Conservation (phyloP, 2,797 vertebrate species). For the Peromyscus aztecus region DNA sequence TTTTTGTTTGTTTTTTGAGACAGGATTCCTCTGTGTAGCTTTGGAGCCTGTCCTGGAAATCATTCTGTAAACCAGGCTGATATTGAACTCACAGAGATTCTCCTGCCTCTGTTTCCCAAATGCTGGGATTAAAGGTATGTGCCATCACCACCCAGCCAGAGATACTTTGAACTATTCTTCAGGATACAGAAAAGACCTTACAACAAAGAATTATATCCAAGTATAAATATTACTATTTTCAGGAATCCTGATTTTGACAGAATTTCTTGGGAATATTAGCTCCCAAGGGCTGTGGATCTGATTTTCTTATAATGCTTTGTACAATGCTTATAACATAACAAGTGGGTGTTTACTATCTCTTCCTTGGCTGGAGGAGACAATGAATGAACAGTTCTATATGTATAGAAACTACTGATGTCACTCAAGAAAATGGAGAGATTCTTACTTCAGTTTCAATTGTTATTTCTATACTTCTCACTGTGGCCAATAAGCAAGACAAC, state of each 20-base stretch:
- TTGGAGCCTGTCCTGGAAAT: too few species aligned
- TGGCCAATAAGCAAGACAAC: not conserved
- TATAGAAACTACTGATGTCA: not conserved
- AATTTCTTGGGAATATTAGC: not conserved
- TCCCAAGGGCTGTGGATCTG: not conserved
- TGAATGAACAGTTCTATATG: not conserved
- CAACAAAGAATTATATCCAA: not conserved
- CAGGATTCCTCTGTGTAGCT: too few species aligned
- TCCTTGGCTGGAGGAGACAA: not conserved
- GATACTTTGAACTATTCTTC: not conserved
- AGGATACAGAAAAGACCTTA: not conserved
- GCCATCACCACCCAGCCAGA: not conserved
- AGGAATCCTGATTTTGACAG: conserved; percentile 16
- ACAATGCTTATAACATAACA: not conserved
- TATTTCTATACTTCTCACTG: not conserved
- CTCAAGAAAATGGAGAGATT: not conserved
- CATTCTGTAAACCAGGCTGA: too few species aligned
- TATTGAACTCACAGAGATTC: too few species aligned
- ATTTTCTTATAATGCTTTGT: conserved; percentile 3
- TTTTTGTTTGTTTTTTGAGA: too few species aligned
- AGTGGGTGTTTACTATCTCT: not conserved
- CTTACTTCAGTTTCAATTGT: conserved; percentile 10
- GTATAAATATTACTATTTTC: not conserved
- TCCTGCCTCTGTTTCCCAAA: too few species aligned
- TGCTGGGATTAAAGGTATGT: too few species aligned